Evolutionary conservation across 2,888 invertebrate genomes (phyloP).

Genomic region (Nycteola revayana): DNA sequence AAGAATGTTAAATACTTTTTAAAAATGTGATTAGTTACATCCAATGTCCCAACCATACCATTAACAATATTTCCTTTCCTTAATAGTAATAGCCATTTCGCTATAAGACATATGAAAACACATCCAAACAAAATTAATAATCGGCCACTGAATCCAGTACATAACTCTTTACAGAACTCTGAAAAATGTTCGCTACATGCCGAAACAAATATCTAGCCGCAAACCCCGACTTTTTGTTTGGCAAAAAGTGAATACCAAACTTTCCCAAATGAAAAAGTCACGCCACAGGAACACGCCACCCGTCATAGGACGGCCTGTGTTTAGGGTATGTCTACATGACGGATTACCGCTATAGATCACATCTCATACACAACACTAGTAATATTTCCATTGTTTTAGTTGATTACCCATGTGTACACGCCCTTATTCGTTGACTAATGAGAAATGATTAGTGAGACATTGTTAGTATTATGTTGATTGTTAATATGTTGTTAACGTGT

Average conservation of each 20-base stretch:
- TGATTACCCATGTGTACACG: constrained; percentile 57
- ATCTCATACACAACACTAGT: constrained; percentile 39
- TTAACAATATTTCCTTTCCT: too few relatives aligned
- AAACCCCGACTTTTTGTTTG: neutral
- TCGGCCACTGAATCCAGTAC: too few relatives aligned
- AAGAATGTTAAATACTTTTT: too few relatives aligned
- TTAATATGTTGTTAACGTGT: too few relatives aligned
- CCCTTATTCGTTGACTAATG: constrained; percentile 48
- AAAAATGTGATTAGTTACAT: too few relatives aligned
- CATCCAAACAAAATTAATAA: too few relatives aligned
- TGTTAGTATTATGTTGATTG: too few relatives aligned
- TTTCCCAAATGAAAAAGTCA: constrained; percentile 6
- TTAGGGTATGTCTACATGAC: constrained; percentile 60
- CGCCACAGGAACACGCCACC: constrained; percentile 11
- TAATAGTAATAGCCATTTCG: too few relatives aligned
- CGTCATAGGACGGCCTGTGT: constrained; percentile 40
- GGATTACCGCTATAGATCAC: constrained; percentile 67
- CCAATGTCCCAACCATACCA: too few relatives aligned
- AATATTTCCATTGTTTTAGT: constrained; percentile 59
- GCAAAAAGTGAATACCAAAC: neutral
- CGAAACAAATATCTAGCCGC: too few relatives aligned
- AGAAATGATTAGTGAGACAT: constrained; percentile 39
- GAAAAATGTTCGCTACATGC: neutral
- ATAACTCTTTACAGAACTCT: too few relatives aligned
- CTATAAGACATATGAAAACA: too few relatives aligned